Evolutionary conservation across 2,888 invertebrate species (phyloP).

Genomic region (Noctua janthe): DNA sequence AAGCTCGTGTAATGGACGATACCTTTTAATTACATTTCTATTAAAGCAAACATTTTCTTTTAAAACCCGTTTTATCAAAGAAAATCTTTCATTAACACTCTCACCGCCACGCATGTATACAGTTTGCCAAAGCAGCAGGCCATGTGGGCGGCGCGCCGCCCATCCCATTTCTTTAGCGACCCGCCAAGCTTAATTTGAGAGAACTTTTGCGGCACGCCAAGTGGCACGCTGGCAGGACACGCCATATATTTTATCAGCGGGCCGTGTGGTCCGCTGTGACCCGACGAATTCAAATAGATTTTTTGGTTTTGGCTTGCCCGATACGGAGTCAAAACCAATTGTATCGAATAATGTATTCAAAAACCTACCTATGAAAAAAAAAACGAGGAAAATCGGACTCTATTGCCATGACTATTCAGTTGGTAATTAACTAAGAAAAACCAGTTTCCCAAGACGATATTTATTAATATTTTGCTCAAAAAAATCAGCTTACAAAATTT

Average conservation of each 20-base stretch:
- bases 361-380: too few species aligned
- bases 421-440: not conserved
- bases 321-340: not conserved
- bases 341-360: too few species aligned
- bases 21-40: slow-evolving; percentile 42
- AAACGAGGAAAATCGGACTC: too few species aligned
- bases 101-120: too few species aligned
- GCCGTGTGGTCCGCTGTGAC: too few species aligned
- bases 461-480: not conserved
- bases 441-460: not conserved
- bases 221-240: not conserved
- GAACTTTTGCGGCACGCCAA: not conserved
- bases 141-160: too few species aligned
- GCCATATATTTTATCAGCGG: too few species aligned
- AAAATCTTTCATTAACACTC: slow-evolving; percentile 4
- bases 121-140: not conserved
- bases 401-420: not conserved
- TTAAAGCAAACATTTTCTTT: slow-evolving; percentile 26
- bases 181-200: not conserved
- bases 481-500: too few species aligned
- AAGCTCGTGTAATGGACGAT: slow-evolving; percentile 13
- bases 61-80: slow-evolving; percentile 30
- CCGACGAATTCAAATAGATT: too few species aligned
- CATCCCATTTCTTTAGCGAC: too few species aligned
- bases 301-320: not conserved